Base-by-base conservation (phyloP, 2,888 invertebrate genomes). In the Loripinus fragilis region DNA sequence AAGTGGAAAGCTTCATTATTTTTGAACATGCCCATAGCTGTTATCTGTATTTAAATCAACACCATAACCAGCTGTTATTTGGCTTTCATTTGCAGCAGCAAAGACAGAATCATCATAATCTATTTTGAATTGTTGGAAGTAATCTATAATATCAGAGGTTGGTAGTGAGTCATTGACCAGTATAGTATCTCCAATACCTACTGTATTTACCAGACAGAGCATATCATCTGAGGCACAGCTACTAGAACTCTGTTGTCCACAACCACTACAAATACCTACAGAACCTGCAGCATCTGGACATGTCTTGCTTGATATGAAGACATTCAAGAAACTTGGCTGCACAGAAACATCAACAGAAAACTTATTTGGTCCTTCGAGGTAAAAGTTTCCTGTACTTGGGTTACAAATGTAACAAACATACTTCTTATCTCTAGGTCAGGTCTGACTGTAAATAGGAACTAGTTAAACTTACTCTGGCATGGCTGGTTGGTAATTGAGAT, bases 401-500 rank as follows among this genome's bases (percentile, higher is more conserved):
- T 69, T 65, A n/a, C n/a, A n/a, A n/a, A n/a, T n/a, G n/a, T n/a
- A n/a, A n/a, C n/a, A n/a, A n/a, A n/a, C n/a, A n/a, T n/a, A n/a
- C n/a, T n/a, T n/a, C n/a, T n/a, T n/a, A n/a, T n/a, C n/a, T n/a
- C n/a, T n/a, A n/a, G n/a, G n/a, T n/a, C n/a, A n/a, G n/a, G n/a
- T n/a, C n/a, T n/a, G n/a, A n/a, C n/a, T n/a, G n/a, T n/a, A n/a
- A n/a, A n/a, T n/a, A n/a, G n/a, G n/a, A n/a, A n/a, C n/a, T n/a
- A n/a, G n/a, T n/a, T n/a, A n/a, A n/a, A 78, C 86, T 81, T 81
- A 89, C 89, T 80, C 33, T 72, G 64, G 74, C 89, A 89, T 10
- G 69, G 38, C 8, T 83, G 75, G 52, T 84, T 84, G 41, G 87
- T 89, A 48, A 89, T 85, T 10, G 83, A 82, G 28, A 90, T 85